phyloP scores from a whole-genome alignment of 2,113 vertebrate species.

The Ceyx melanurus region DNA sequence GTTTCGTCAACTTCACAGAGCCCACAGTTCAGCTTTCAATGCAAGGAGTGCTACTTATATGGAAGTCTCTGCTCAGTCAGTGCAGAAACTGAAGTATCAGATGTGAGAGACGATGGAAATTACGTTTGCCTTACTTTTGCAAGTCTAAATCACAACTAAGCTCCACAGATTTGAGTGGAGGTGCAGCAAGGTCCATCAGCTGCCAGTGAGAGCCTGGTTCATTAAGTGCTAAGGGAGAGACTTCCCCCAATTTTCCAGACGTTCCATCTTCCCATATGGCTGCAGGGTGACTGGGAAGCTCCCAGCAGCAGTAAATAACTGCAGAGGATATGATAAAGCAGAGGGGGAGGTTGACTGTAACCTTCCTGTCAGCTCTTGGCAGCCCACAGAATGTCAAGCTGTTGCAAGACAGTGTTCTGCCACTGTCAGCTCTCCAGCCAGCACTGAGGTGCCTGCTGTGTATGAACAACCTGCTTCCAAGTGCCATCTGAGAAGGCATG shows the following conservation, averaged over 20 bases:
- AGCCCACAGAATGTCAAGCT: neutral
- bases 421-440: neutral
- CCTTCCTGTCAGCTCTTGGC: neutral
- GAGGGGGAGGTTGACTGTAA: neutral
- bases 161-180: neutral
- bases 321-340: neutral
- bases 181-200: neutral
- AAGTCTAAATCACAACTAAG: neutral
- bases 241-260: neutral
- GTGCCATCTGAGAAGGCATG: neutral
- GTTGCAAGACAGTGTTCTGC: neutral
- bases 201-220: neutral
- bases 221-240: neutral
- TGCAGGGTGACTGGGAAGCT: neutral
- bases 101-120: neutral
- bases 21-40: neutral
- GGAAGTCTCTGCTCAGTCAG: neutral
- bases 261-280: accelerated
- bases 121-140: neutral
- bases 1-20: neutral
- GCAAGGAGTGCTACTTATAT: neutral
- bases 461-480: accelerated
- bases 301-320: neutral
- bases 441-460: accelerated
- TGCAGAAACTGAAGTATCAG: neutral